Evolutionary conservation across 2,797 vertebrate genomes (phyloP), one percentile per base, ranked within the genome.

Genomic region (Phrynocephalus forsythii): DNA sequence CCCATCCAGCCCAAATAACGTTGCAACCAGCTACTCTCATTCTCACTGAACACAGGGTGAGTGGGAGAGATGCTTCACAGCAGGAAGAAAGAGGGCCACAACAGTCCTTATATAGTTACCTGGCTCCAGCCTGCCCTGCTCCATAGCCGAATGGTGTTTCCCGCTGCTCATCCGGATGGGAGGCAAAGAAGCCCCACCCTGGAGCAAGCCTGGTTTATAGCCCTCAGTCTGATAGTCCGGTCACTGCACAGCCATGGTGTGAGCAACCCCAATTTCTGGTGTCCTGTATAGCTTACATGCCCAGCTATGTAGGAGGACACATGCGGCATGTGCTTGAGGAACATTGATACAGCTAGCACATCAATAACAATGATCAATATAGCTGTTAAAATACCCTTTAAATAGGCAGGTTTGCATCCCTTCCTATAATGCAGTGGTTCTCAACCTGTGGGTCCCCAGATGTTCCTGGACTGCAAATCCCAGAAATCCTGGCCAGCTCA

Each of bases 221-320:
- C 30, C 30, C 26, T 85, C 60, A 76, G 83, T 10, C 0, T 71
- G 83, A 60, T 80, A 92, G 67, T 88, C 86, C 3, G 26, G 44
- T 67, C 33, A 30, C 83, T 20, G 20, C 76, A 1, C 60, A 69
- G 80, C 83, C 83, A 28, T 67, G 60, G 71, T 76, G 86, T 8
- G 26, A 79, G 81, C 26, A 38, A 87, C 33, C 88, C 88, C 79
- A 24, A 7, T 83, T 60, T 60, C 26, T 86, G 79, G 77, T 38
- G 85, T 52, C n/a, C 60, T 50, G 87, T 87, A 66, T 30, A 91
- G 44, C 60, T 89, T 93, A 93, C 91, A 82, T 91, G 93, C 82
- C 69, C 82, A 78, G 56, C 7, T 85, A 28, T 86, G 50, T 83
- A 88, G 86, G 73, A 88, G 50, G 92, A 91, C 88, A 72, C 50